These are phyloP conservation scores for Onychomys leucogaster DNA, from an alignment of 2,797 vertebrate species.

Conservation along the genomic window DNA sequence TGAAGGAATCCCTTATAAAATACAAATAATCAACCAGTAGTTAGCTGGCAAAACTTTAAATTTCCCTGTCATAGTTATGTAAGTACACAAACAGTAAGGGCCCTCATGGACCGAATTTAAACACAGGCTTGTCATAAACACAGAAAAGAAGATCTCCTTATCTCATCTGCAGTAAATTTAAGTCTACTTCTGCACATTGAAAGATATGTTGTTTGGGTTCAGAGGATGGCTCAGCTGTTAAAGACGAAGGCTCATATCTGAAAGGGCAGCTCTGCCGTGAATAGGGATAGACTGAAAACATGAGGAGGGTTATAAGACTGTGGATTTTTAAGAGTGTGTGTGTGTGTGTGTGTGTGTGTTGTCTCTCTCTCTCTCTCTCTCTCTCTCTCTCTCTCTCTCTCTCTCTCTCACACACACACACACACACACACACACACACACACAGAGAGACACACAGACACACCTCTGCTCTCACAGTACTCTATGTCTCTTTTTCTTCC, in stretches of 20 bases:
- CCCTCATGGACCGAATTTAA: not conserved
- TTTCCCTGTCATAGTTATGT: constrained; percentile 1
- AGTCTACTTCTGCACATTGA: not conserved
- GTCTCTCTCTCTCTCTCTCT: no score
- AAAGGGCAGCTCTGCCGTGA: not conserved
- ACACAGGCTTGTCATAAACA: not conserved
- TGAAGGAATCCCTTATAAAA: constrained; percentile 23
- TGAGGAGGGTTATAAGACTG: not conserved
- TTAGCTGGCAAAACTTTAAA: constrained; percentile 9
- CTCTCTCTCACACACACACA: not conserved
- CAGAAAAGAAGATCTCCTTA: not conserved
- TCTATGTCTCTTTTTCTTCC: not conserved
- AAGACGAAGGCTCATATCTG: not conserved
- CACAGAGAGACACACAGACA: not conserved
- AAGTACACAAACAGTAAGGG: not conserved
- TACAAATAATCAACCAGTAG: constrained; percentile 23
- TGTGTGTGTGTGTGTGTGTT: not conserved
- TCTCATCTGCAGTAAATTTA: constrained; percentile 27
- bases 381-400: not conserved
- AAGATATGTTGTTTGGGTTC: not conserved
- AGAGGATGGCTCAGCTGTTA: not conserved
- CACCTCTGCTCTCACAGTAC: not conserved
- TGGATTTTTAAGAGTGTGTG: not conserved
- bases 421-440: not conserved
- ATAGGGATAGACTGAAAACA: not conserved